Evolutionary conservation across 2,797 vertebrate genomes (phyloP).

Genomic region (Mareca strepera): DNA sequence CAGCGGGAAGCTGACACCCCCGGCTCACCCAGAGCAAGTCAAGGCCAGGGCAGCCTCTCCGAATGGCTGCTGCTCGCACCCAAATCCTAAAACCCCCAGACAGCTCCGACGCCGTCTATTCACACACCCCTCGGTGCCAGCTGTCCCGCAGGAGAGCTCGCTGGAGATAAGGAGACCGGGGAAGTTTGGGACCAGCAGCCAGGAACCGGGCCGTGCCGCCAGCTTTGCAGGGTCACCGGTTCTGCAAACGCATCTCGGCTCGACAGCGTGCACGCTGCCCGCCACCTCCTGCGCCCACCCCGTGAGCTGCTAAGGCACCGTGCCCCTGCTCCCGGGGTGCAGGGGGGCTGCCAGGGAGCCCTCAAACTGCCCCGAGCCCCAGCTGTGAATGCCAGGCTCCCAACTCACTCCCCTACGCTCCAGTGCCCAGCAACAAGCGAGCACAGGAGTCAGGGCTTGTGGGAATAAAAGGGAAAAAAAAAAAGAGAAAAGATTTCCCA

Average conservation of each 20-base stretch:
- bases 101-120: background rate
- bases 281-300: background rate
- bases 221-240: background rate
- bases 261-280: background rate
- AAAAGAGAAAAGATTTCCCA: background rate
- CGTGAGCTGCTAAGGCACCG: fast-evolving
- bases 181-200: background rate
- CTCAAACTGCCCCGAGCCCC: fast-evolving
- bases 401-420: background rate
- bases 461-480: background rate
- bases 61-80: background rate
- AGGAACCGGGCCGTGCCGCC: background rate
- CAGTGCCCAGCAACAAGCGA: background rate
- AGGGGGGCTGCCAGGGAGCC: background rate
- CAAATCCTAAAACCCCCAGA: background rate
- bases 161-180: background rate
- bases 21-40: fast-evolving
- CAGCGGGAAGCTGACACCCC: background rate
- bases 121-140: background rate
- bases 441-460: background rate
- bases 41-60: background rate
- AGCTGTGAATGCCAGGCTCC: background rate
- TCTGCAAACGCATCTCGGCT: background rate
- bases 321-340: background rate
- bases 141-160: background rate